Base-by-base conservation (phyloP, 2,888 invertebrate genomes). In the Adelphocoris suturalis region DNA sequence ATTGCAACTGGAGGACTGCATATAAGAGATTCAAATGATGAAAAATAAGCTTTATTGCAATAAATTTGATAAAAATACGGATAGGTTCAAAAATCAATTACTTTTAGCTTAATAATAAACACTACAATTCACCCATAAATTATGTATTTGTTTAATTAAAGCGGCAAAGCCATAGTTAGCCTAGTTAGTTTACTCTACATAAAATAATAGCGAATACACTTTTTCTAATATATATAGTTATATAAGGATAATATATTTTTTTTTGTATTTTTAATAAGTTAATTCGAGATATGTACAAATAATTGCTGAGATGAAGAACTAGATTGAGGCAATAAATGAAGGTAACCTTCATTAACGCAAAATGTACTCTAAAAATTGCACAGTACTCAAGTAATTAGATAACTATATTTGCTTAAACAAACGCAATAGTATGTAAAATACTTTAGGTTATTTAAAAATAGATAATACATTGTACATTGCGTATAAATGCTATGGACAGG, bases 31-130 rank as follows among this genome's bases (percentile, higher is more conserved):
- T 37, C 23, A 9, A 9, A 23, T 23, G 19, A 23, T 68, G 23
- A 68, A 68, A 68, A 68, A 68, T 68, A 68, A 23, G 68, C 27
- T 68, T 68, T 68, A 68, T 23, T 68, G 23, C 68, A 68, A 68
- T 68, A 23, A 68, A 23, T 27, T n/a, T 23, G 5, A 68, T 23
- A 68, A 7, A 68, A 68, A 68, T 68, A 68, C 68, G 23, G 12
- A 68, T 27, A 68, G 13, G 13, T 52, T 4, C 57, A 57, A n/a
- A n/a, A 11, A 7, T 23, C 23, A 23, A 68, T 23, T 68, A 68
- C 68, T 68, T 68, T 68, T 19, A 68, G 3, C 19, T 23, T 23
- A 23, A 68, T 3, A 19, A 9, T 23, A 68, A 13, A 7, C 13
- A 68, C 68, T 68, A 68, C 27, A 23, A 68, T 14, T 14, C 52